phyloP scores from a whole-genome alignment of 23 tunicate species.

The Oikopleura dioica region DNA sequence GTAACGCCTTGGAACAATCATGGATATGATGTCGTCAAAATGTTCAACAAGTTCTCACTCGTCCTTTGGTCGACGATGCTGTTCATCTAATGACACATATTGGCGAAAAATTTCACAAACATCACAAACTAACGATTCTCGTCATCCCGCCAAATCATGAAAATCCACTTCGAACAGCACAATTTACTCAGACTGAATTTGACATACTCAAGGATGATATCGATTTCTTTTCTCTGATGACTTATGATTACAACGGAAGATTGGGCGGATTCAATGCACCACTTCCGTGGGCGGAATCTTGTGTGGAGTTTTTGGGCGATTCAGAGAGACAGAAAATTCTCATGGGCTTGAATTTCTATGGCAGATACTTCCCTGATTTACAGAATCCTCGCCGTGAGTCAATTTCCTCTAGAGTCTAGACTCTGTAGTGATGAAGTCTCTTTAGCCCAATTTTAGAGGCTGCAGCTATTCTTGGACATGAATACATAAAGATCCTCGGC shows the following conservation, averaged over 20 bases:
- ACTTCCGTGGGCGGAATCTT: constrained; percentile 38
- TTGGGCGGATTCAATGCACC: constrained; percentile 51
- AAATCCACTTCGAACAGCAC: constrained; percentile 12
- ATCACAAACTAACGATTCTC: constrained; percentile 33
- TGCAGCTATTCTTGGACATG: no score
- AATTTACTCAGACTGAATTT: constrained; percentile 26
- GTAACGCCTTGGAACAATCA: constrained; percentile 12
- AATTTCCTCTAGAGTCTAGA: no score
- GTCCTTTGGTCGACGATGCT: constrained; percentile 25
- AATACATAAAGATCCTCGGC: no score
- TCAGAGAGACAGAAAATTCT: constrained; percentile 37
- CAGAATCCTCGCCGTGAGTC: no score
- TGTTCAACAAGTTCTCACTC: constrained; percentile 66
- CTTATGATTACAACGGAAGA: background rate
- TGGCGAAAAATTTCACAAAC: constrained; percentile 32
- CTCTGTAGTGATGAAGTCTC: no score
- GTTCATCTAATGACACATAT: constrained; percentile 61
- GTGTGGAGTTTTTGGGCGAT: constrained; percentile 34
- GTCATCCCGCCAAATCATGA: constrained; percentile 53
- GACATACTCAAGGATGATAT: constrained; percentile 32
- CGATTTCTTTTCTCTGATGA: constrained; percentile 81
- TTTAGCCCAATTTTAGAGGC: no score
- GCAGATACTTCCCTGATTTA: constrained; percentile 12
- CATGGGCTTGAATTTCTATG: constrained; percentile 78
- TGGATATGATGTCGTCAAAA: constrained; percentile 45